Conservation (phyloP, 2,113 vertebrate species). For the Pagrus major region DNA sequence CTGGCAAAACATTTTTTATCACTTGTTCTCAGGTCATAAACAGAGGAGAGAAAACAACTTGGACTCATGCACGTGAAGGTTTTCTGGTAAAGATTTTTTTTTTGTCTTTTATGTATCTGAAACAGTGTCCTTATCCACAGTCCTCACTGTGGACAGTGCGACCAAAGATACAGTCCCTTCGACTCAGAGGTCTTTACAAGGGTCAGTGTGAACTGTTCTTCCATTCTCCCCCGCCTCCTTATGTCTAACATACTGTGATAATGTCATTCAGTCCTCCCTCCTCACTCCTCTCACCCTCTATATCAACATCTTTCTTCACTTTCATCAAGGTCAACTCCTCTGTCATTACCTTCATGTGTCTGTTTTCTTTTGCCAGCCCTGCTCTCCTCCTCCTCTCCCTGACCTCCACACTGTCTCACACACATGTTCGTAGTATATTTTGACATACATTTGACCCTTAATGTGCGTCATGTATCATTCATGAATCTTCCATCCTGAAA, state of each 20-base stretch:
- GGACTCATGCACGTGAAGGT: too few species aligned
- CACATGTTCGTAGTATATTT: neutral
- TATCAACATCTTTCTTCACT: slow-evolving; percentile 34
- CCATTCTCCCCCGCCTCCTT: neutral
- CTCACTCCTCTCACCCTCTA: neutral
- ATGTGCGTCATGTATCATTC: slow-evolving; percentile 54
- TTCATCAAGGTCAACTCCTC: slow-evolving; percentile 32
- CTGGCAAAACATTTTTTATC: too few species aligned
- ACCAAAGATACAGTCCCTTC: too few species aligned
- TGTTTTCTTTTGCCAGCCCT: neutral
- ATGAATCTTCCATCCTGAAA: slow-evolving; percentile 36
- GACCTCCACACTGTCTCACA: neutral
- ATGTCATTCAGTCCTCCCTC: slow-evolving; percentile 1
- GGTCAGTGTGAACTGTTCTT: neutral
- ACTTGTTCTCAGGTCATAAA: too few species aligned
- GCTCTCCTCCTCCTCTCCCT: neutral
- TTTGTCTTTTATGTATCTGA: too few species aligned
- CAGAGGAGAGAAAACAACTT: too few species aligned
- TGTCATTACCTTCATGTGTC: slow-evolving; percentile 18
- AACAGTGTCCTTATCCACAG: too few species aligned
- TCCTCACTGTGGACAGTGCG: too few species aligned
- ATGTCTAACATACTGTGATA: neutral
- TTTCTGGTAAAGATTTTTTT: too few species aligned
- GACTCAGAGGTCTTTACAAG: too few species aligned
- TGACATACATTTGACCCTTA: slow-evolving; percentile 52